Conservation (phyloP, 2,888 invertebrate species). For the Hypomecis atomaria region DNA sequence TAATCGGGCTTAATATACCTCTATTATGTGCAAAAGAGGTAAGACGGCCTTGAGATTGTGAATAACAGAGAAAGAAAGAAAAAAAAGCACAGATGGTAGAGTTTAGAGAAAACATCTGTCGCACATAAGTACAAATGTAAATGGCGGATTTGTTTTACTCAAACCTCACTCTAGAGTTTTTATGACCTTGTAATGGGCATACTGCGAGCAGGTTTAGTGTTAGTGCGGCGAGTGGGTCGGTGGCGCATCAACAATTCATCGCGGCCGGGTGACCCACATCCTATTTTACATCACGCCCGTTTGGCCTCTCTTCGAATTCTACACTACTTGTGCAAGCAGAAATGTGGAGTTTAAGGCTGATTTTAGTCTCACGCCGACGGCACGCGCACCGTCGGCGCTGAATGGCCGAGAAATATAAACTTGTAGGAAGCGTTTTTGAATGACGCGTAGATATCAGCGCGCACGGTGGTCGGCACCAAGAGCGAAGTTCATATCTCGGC, state of each 20-base stretch:
- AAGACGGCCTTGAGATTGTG: too few species aligned
- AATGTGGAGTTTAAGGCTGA: not conserved
- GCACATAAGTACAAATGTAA: not conserved
- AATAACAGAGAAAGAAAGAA: too few species aligned
- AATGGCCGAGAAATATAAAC: too few species aligned
- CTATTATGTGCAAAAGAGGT: too few species aligned
- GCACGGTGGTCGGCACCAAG: too few species aligned
- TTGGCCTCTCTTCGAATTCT: constrained; percentile 3
- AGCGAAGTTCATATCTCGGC: too few species aligned
- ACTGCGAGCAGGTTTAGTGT: constrained; percentile 36
- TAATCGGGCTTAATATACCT: too few species aligned
- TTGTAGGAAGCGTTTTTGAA: too few species aligned
- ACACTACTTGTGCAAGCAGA: constrained; percentile 9
- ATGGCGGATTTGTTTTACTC: not conserved
- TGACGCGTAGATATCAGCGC: too few species aligned
- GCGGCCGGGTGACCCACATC: constrained; percentile 40
- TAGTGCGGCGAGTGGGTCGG: not conserved
- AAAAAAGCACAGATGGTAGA: too few species aligned
- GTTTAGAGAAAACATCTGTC: not conserved
- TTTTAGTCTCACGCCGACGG: too few species aligned
- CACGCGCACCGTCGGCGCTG: too few species aligned
- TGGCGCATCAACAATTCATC: constrained; percentile 42
- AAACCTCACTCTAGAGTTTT: constrained; percentile 36
- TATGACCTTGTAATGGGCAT: constrained; percentile 30
- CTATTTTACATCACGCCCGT: not conserved